phyloP scores from a whole-genome alignment of 35 echinoderm and acorn worm genomes.

The Hemicentrotus pulcherrimus region DNA sequence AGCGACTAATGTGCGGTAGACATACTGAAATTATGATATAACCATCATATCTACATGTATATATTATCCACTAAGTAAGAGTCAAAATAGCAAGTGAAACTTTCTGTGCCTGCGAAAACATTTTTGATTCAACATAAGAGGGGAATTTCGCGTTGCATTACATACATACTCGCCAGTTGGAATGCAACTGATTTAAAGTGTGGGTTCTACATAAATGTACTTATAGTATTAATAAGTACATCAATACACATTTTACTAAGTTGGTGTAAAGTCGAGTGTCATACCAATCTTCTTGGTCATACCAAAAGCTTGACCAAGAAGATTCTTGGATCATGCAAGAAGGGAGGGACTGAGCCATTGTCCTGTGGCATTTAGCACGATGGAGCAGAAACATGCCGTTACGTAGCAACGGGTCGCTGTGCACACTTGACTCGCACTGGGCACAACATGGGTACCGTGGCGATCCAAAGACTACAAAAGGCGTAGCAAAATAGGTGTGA shows the following conservation, averaged over 20 bases:
- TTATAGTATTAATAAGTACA: too few species aligned
- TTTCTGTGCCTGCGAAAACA: too few species aligned
- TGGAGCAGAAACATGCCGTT: slow-evolving; percentile 43
- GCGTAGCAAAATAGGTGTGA: not conserved
- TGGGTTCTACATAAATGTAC: too few species aligned
- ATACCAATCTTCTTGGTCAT: not conserved
- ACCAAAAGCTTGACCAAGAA: not conserved
- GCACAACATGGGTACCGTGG: not conserved
- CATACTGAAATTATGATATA: not conserved
- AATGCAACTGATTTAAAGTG: too few species aligned
- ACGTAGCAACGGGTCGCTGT: slow-evolving; percentile 21
- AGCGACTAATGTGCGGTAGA: not conserved
- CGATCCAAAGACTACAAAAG: not conserved
- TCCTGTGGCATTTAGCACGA: slow-evolving; percentile 36
- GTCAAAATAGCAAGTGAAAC: not conserved
- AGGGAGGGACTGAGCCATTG: not conserved
- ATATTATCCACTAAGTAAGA: not conserved
- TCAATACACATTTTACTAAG: not conserved
- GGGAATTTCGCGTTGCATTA: too few species aligned
- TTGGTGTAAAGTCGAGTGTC: not conserved
- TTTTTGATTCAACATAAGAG: too few species aligned
- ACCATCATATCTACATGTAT: not conserved
- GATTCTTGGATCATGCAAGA: not conserved
- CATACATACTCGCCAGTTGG: not conserved
- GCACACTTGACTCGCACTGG: not conserved